Percentiles rank a stretch among this genome's conserved stretches.
These are phyloP conservation scores for Gnathonemus echidnorhynchus DNA, from an alignment of 2,113 vertebrate genomes.

Conservation along the genomic window DNA sequence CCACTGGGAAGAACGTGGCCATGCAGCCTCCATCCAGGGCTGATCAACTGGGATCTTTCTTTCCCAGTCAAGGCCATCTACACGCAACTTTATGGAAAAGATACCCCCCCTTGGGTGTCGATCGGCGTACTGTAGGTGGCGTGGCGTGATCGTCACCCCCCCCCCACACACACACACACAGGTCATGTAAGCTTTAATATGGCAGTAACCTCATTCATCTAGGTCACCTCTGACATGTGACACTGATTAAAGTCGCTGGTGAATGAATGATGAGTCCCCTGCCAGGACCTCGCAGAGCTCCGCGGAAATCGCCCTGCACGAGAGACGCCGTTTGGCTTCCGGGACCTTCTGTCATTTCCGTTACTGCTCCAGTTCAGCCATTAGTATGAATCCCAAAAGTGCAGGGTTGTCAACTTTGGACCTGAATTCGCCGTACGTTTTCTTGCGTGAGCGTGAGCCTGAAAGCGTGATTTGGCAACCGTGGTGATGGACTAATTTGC, in stretches of 20 bases:
- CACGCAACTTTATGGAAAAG: not conserved
- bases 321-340: not conserved
- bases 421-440: too few species aligned
- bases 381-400: not conserved
- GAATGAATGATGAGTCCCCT: not conserved
- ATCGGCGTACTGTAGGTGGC: too few species aligned
- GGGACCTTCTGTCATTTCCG: not conserved
- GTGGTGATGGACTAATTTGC: constrained; percentile 4
- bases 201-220: not conserved
- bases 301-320: not conserved
- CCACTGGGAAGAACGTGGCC: too few species aligned
- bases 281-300: not conserved
- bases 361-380: constrained; percentile 2
- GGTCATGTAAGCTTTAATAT: not conserved
- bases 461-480: too few species aligned
- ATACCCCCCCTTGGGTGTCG: not conserved
- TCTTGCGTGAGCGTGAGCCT: too few species aligned
- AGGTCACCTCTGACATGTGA: not conserved
- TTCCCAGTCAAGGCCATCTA: not conserved
- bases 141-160: not conserved
- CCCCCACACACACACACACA: not conserved
- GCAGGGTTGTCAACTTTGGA: too few species aligned
- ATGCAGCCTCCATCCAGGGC: not conserved
- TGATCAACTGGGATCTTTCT: not conserved
- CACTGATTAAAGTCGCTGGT: not conserved